These are phyloP conservation scores for Molothrus aeneus DNA, from an alignment of 2,797 vertebrate genomes.

Conservation along the genomic window DNA sequence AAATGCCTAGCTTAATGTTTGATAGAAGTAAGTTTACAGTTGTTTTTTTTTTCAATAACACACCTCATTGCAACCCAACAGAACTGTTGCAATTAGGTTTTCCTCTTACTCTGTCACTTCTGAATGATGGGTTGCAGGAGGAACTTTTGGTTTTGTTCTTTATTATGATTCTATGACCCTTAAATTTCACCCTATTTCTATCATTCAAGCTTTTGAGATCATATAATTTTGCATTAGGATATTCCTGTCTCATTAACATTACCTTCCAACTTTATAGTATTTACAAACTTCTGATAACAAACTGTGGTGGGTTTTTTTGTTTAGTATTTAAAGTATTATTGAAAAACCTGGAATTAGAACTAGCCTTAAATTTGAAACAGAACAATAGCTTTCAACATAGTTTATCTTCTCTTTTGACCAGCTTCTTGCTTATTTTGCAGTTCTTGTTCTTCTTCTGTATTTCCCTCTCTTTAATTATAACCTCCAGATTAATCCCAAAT, in stretches of 20 bases:
- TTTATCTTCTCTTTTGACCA: not conserved
- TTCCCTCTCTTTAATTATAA: not conserved
- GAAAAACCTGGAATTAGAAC: not conserved
- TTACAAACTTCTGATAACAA: not conserved
- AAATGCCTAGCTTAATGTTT: not conserved
- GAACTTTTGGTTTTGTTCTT: not conserved
- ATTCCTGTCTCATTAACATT: not conserved
- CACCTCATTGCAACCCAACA: not conserved
- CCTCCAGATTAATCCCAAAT: not conserved
- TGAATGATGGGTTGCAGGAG: not conserved
- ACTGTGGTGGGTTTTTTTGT: fast-evolving
- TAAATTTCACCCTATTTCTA: not conserved
- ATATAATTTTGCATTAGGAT: not conserved
- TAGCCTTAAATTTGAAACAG: not conserved
- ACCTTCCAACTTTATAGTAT: not conserved
- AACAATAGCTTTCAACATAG: not conserved
- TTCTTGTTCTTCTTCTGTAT: not conserved
- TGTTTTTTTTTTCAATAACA: not conserved
- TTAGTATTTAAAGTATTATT: not conserved
- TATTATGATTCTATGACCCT: not conserved
- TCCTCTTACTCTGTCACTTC: not conserved
- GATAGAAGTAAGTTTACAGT: not conserved
- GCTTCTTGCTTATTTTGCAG: not conserved
- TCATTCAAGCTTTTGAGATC: not conserved
- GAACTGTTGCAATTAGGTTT: not conserved